Evolutionary conservation across 2,113 vertebrate species (phyloP).

Genomic region (Puma concolor): DNA sequence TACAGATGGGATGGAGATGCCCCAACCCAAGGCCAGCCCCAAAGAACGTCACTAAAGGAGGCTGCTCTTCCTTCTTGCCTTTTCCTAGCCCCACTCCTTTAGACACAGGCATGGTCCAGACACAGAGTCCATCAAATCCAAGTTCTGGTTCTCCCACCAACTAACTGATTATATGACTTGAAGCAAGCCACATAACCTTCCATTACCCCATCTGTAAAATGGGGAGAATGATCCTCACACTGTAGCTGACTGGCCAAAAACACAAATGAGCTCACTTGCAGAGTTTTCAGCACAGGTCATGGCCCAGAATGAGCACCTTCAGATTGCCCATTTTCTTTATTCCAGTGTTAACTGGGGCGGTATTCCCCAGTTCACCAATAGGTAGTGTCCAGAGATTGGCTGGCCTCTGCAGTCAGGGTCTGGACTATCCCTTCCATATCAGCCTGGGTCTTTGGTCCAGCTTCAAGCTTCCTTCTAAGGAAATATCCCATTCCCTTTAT

Average conservation of each 20-base stretch:
- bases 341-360: not conserved
- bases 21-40: not conserved
- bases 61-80: not conserved
- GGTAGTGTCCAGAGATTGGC: not conserved
- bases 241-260: not conserved
- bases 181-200: not conserved
- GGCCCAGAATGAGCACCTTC: too few species aligned
- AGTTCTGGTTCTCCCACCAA: not conserved
- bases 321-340: not conserved
- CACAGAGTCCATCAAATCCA: not conserved
- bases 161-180: not conserved
- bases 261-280: not conserved
- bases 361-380: not conserved
- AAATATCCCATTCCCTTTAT: not conserved
- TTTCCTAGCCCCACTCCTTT: too few species aligned
- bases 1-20: not conserved
- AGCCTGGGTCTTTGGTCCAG: not conserved
- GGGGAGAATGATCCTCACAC: not conserved
- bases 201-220: not conserved
- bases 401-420: not conserved
- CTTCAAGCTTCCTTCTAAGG: not conserved
- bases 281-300: not conserved
- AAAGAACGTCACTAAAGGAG: not conserved
- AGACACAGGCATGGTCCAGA: not conserved
- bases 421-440: not conserved